Percentiles rank a stretch among this genome's conserved stretches.
Conservation (phyloP, 1,140 invertebrate genomes). For the Anastatus disparis region DNA sequence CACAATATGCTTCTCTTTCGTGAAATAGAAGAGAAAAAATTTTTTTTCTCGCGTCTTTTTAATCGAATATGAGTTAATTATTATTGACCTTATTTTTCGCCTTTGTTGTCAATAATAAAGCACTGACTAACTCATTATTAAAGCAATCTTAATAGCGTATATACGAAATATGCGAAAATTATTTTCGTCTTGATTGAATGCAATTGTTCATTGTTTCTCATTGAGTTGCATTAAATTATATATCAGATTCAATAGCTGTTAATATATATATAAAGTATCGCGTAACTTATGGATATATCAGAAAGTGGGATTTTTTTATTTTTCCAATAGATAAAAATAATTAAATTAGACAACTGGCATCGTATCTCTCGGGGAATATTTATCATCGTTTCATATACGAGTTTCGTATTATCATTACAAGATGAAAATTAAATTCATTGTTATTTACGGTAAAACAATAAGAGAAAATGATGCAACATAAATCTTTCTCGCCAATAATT, state of each 20-base stretch:
- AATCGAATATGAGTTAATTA: slow-evolving; percentile 26
- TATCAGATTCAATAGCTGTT: no score
- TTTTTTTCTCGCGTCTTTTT: no score
- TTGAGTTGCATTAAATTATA: no score
- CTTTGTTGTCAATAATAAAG: background rate
- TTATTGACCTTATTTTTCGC: slow-evolving; percentile 33
- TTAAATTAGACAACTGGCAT: background rate
- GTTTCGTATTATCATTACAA: no score
- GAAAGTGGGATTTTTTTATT: background rate
- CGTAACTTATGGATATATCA: background rate
- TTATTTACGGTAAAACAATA: no score
- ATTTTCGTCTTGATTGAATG: slow-evolving; percentile 20
- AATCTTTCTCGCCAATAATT: no score
- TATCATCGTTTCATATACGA: no score
- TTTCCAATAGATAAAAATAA: background rate
- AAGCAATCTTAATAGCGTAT: slow-evolving; percentile 12
- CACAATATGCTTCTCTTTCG: background rate
- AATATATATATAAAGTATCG: no score
- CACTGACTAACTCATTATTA: background rate
- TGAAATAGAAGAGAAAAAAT: no score
- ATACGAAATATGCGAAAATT: slow-evolving; percentile 7
- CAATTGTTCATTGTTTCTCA: slow-evolving; percentile 28
- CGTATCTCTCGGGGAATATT: no score
- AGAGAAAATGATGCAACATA: no score
- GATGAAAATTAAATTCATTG: no score